A percentile compares a stretch with the other conserved stretches of the same genome.
Conservation (phyloP, 1,140 invertebrate species). For the Camponotus vicinus region DNA sequence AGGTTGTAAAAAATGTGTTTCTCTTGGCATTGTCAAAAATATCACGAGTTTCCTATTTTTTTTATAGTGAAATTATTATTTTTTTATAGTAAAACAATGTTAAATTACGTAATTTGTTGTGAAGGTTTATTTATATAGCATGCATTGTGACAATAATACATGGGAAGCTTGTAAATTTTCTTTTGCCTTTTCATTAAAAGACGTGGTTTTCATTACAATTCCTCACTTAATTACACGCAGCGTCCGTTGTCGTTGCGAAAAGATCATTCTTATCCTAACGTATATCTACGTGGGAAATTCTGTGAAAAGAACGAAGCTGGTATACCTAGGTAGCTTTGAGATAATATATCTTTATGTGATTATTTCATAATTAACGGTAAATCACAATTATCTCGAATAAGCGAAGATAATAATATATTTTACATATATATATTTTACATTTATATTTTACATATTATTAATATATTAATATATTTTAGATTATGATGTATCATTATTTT, state of each 20-base stretch:
- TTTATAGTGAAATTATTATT: background rate
- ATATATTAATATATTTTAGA: background rate
- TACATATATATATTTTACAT: too few species aligned
- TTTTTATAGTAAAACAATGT: background rate
- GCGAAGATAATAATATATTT: background rate
- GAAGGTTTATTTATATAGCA: background rate
- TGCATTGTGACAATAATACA: background rate
- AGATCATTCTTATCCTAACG: background rate
- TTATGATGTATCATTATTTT: background rate
- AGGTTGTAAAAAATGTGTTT: background rate
- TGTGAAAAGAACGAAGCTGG: constrained; percentile 21
- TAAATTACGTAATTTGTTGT: background rate
- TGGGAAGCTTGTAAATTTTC: background rate
- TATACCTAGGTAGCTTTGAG: background rate
- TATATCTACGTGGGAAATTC: constrained; percentile 40
- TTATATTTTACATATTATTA: too few species aligned
- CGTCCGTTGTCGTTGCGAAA: background rate
- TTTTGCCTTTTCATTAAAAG: constrained; percentile 15
- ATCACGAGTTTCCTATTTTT: background rate
- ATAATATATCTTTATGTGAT: background rate
- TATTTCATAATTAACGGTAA: constrained; percentile 19
- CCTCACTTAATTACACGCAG: constrained; percentile 28
- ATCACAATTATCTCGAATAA: background rate
- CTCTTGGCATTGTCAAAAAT: background rate
- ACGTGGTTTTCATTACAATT: background rate